phyloP scores from a whole-genome alignment of 2,888 invertebrate genomes.

The Zaprionus obscuricornis region DNA sequence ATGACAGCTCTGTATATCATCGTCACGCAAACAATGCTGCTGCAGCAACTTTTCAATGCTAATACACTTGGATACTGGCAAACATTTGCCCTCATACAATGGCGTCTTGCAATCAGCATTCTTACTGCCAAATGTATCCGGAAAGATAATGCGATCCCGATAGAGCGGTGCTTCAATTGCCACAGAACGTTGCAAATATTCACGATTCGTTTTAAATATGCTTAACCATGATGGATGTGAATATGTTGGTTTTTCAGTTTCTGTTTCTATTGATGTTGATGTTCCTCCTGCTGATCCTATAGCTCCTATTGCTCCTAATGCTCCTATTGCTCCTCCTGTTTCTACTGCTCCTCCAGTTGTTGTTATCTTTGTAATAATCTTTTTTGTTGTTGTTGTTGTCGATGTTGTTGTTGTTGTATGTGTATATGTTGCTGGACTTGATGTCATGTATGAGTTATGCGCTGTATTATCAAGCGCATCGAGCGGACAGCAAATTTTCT shows the following conservation, averaged over 20 bases:
- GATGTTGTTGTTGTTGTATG: constrained; percentile 1
- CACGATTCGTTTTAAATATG: constrained; percentile 55
- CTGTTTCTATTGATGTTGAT: not conserved
- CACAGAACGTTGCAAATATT: constrained; percentile 30
- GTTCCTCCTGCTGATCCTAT: too few relatives aligned
- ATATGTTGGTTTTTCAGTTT: too few relatives aligned
- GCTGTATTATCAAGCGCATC: constrained; percentile 13
- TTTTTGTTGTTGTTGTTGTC: not conserved
- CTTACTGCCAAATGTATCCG: not conserved
- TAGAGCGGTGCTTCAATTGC: not conserved
- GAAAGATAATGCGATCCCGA: not conserved
- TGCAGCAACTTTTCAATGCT: constrained; percentile 37
- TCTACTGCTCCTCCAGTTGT: too few relatives aligned
- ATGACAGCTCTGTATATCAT: constrained; percentile 49
- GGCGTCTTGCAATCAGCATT: constrained; percentile 46
- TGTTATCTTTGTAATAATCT: not conserved
- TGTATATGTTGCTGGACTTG: not conserved
- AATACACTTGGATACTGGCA: constrained; percentile 41
- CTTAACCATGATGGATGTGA: constrained; percentile 39
- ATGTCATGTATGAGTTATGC: not conserved
- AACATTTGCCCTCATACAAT: constrained; percentile 55
- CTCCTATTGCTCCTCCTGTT: too few relatives aligned
- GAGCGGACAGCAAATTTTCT: constrained; percentile 62
- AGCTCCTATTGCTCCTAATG: too few relatives aligned
- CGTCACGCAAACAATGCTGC: constrained; percentile 41